Evolutionary conservation across 2,888 invertebrate species (phyloP).

Genomic region (Quadroppia sp.): DNA sequence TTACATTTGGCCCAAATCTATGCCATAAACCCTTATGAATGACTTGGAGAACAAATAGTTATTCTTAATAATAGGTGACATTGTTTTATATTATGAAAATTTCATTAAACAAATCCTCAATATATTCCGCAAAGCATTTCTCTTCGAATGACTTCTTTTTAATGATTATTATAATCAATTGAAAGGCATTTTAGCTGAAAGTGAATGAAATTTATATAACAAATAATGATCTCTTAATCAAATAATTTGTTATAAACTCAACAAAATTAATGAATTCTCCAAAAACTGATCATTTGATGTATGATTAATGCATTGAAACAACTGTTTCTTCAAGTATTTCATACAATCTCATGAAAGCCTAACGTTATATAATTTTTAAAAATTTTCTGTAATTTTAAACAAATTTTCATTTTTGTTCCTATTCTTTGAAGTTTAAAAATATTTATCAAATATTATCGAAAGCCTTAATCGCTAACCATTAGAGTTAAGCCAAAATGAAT

Average conservation of each 20-base stretch:
- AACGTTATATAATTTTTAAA: constrained; percentile 3
- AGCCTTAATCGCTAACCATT: constrained; percentile 18
- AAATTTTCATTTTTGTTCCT: constrained; percentile 4
- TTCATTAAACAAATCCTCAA: not conserved
- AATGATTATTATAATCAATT: too few species aligned
- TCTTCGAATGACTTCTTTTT: not conserved
- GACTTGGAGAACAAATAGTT: not conserved
- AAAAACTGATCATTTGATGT: not conserved
- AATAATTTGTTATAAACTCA: not conserved
- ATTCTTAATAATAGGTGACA: too few species aligned
- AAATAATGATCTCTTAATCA: too few species aligned
- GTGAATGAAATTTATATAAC: too few species aligned
- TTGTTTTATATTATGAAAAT: not conserved
- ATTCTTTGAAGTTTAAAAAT: not conserved
- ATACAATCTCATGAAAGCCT: constrained; percentile 8
- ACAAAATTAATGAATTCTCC: not conserved
- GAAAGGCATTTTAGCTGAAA: too few species aligned
- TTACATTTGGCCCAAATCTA: not conserved
- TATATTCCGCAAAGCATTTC: constrained; percentile 4
- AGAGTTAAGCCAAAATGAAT: constrained; percentile 2
- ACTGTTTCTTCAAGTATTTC: not conserved
- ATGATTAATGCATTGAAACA: not conserved
- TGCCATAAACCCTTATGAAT: not conserved
- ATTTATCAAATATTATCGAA: not conserved
- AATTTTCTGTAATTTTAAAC: too few species aligned